Evolutionary conservation across 2,888 invertebrate genomes (phyloP).

Genomic region (Tachina grossa): DNA sequence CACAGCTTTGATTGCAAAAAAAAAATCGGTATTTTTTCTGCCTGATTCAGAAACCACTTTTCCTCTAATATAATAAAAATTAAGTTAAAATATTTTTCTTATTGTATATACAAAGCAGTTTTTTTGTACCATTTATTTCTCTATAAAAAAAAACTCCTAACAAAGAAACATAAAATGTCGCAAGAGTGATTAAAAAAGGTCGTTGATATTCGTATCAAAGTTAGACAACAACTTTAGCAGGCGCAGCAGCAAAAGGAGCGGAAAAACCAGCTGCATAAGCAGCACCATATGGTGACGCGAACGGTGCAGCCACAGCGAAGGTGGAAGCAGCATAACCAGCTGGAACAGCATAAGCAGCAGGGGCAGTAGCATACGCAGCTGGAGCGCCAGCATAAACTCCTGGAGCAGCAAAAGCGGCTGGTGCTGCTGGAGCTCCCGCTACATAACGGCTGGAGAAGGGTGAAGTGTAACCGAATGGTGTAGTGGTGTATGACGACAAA

Average conservation of each 20-base stretch:
- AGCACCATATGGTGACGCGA: background rate
- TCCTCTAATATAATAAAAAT: no score
- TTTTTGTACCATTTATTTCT: background rate
- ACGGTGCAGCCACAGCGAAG: background rate
- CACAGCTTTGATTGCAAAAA: no score
- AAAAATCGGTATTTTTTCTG: no score
- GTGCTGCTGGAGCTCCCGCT: slow-evolving; percentile 74
- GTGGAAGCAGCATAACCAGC: slow-evolving; percentile 57
- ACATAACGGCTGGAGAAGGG: slow-evolving; percentile 79
- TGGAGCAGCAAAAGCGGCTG: slow-evolving; percentile 63
- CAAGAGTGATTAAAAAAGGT: slow-evolving; percentile 7
- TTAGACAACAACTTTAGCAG: slow-evolving; percentile 59
- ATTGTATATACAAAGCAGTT: no score
- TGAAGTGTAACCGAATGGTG: slow-evolving; percentile 78
- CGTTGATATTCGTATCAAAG: background rate
- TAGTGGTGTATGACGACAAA: slow-evolving; percentile 79
- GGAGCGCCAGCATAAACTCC: slow-evolving; percentile 68
- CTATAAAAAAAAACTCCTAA: background rate
- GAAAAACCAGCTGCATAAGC: slow-evolving; percentile 65
- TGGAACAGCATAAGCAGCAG: slow-evolving; percentile 42
- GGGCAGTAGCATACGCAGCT: slow-evolving; percentile 54
- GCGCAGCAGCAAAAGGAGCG: slow-evolving; percentile 73
- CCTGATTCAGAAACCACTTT: no score
- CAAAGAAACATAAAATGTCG: background rate
- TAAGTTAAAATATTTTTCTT: no score